Conservation (phyloP, 2,113 vertebrate genomes). For the Syngnathus floridae region DNA sequence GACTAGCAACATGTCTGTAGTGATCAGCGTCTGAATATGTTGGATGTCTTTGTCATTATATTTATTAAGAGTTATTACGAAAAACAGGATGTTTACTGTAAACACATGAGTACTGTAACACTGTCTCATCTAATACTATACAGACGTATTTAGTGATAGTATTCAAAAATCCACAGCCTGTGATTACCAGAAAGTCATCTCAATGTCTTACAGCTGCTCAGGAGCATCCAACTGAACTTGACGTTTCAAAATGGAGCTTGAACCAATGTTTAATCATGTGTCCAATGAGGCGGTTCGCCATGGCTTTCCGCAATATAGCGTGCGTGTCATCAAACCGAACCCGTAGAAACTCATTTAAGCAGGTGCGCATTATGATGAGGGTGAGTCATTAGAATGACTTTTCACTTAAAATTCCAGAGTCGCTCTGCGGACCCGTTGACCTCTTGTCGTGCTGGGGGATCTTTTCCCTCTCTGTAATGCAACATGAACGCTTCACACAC, state of each 20-base stretch:
- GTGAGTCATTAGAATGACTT: constrained; percentile 51
- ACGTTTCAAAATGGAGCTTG: background rate
- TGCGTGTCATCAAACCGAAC: constrained; percentile 16
- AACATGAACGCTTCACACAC: constrained; percentile 21
- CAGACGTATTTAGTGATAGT: no score
- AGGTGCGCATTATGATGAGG: constrained; percentile 52
- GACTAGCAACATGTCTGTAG: no score
- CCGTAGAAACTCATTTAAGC: constrained; percentile 47
- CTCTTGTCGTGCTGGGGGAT: constrained; percentile 47
- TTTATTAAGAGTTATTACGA: no score
- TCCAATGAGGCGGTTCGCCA: background rate
- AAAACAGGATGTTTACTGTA: no score
- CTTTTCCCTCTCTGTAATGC: constrained; percentile 48
- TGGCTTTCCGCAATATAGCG: background rate
- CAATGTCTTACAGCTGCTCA: no score
- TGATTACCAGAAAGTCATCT: no score
- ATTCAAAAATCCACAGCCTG: no score
- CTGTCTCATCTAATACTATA: no score
- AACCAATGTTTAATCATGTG: background rate
- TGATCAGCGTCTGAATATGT: no score
- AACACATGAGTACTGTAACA: no score
- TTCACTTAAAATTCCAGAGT: constrained; percentile 44
- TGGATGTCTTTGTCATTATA: no score
- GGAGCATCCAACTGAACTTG: background rate
- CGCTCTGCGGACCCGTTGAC: constrained; percentile 52